These are phyloP conservation scores for Drosophila seguyi DNA, from an alignment of 1,140 invertebrate genomes.

Conservation along the genomic window DNA sequence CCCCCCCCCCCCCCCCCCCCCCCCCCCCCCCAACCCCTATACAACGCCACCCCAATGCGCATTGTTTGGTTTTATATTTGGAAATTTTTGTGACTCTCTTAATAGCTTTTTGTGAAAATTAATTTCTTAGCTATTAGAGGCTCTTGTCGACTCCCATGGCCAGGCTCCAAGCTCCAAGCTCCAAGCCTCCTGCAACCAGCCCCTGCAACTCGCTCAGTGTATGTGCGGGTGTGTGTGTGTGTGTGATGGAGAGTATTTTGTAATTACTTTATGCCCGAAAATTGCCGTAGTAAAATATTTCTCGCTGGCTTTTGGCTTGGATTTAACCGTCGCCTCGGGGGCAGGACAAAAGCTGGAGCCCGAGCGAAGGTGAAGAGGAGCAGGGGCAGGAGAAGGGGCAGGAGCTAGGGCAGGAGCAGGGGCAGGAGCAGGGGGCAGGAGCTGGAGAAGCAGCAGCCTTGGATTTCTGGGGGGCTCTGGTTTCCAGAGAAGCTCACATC, in stretches of 20 bases:
- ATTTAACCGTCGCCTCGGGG: constrained; percentile 34
- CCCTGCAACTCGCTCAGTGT: constrained; percentile 27
- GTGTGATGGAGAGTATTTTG: constrained; percentile 71
- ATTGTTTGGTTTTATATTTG: constrained; percentile 83
- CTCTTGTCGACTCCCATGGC: constrained; percentile 30
- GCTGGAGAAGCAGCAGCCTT: neutral
- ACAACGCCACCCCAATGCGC: constrained; percentile 37
- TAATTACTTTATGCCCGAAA: constrained; percentile 80
- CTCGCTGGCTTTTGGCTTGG: constrained; percentile 55
- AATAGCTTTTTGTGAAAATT: constrained; percentile 82
- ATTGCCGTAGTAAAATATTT: constrained; percentile 80
- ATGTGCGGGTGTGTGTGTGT: constrained; percentile 7
- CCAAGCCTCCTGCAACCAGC: neutral
- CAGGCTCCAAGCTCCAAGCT: neutral
- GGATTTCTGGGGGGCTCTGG: neutral
- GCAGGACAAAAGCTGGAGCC: constrained; percentile 20
- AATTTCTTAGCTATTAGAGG: constrained; percentile 81
- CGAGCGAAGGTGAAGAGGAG: neutral
- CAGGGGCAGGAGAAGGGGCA: neutral
- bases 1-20: too few relatives aligned
- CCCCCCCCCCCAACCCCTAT: too few relatives aligned
- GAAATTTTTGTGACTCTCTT: constrained; percentile 81
- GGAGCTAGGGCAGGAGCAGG: neutral
- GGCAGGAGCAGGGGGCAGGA: neutral
- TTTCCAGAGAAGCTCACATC: constrained; percentile 4